Base-by-base conservation (phyloP, 2,888 invertebrate species). In the Macaria liturata region DNA sequence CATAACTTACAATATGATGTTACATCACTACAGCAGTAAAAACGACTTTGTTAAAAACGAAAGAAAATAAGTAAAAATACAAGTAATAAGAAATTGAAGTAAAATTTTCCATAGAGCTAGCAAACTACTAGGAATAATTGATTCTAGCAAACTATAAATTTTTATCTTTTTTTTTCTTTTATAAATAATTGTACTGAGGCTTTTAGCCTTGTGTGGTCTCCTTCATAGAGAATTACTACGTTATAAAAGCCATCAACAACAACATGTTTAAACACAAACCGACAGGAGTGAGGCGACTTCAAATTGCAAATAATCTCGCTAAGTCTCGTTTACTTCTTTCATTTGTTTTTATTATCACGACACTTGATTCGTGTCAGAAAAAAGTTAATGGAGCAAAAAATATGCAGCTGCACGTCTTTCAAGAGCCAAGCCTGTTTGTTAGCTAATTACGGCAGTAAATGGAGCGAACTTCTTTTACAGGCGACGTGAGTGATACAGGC, bases 381-480 rank as follows among this genome's bases (percentile, higher is more conserved):
- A 68, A 66, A 66, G 65, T 64, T 57, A 59, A 64, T 67, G 57
- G 62, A 60, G 54, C 55, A 63, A 64, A 65, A 59, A 57, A 43
- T 61, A 59, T 59, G 59, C 62, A 61, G 59, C 62, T 63, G 58
- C 61, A 54, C 56, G 59, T 59, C 50, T 46, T 42, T 46, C 47
- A 47, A 40, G 46, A 60, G 34, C 65, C 42, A 57, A 65, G 63
- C 65, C 66, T 66, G 67, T 68, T 68, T 61, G 66, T 62, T 51
- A 55, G 61, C 66, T 71, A 72, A 74, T 73, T 75, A 73, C 65
- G 64, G 57, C 68, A 32, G 57, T 58, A 65, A 67, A 58, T 61
- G 57, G 55, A 57, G 51, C 46, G 40, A 51, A 64, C 59, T 56
- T 61, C 50, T 62, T 60, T 57, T 54, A 54, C 9, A 54, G 50